phyloP scores from a whole-genome alignment of 2,888 invertebrate species.

The Agonum fuliginosum region DNA sequence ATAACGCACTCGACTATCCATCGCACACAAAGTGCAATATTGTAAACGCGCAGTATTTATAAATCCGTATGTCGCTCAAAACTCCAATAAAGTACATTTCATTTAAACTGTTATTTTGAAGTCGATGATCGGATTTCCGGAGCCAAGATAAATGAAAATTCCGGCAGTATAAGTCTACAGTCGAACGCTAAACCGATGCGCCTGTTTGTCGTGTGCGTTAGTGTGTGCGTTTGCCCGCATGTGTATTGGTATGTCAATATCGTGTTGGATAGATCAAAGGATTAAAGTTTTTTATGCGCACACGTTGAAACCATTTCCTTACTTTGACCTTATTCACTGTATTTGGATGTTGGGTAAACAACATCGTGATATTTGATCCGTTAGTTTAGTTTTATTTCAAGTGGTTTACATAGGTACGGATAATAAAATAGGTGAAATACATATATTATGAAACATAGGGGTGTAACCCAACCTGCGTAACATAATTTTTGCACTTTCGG shows the following conservation, averaged over 20 bases:
- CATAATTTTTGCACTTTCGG: too few relatives aligned
- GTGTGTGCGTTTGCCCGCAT: constrained; percentile 23
- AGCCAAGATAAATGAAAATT: constrained; percentile 43
- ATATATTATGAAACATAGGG: too few relatives aligned
- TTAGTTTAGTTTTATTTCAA: too few relatives aligned
- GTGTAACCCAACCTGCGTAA: too few relatives aligned
- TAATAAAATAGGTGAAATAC: too few relatives aligned
- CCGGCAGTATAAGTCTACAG: constrained; percentile 33
- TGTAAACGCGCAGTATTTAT: constrained; percentile 32
- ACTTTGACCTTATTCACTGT: constrained; percentile 7
- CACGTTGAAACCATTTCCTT: constrained; percentile 26
- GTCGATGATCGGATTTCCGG: constrained; percentile 36
- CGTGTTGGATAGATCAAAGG: constrained; percentile 35
- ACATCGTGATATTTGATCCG: constrained; percentile 27
- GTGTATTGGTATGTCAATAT: constrained; percentile 43
- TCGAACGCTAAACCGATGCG: constrained; percentile 34
- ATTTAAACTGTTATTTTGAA: constrained; percentile 48
- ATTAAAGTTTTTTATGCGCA: constrained; percentile 33
- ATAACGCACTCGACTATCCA: too few relatives aligned
- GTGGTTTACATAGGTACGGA: too few relatives aligned
- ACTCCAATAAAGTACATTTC: constrained; percentile 41
- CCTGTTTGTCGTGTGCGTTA: constrained; percentile 18
- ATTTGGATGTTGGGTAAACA: constrained; percentile 13
- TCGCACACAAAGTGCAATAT: too few relatives aligned
- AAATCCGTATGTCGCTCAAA: constrained; percentile 29